These are phyloP conservation scores for Daboia siamensis DNA, from an alignment of 2,113 vertebrate species.

Conservation along the genomic window DNA sequence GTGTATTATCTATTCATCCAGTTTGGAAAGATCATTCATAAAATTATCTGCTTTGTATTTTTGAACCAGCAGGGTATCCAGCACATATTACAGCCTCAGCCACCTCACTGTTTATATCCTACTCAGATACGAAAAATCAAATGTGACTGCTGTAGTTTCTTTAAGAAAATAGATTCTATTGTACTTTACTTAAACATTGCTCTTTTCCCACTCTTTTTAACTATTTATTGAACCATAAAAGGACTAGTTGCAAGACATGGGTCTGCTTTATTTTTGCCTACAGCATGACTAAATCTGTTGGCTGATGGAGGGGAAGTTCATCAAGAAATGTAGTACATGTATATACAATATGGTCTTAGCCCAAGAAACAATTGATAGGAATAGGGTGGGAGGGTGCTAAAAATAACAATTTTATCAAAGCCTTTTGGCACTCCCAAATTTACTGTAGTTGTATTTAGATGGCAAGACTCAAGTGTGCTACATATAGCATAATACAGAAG, in stretches of 20 bases:
- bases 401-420: not conserved
- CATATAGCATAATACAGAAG: not conserved
- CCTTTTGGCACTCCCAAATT: not conserved
- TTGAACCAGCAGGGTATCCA: not conserved
- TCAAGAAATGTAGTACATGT: not conserved
- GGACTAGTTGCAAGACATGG: not conserved
- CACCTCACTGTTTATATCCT: not conserved
- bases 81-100: not conserved
- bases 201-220: not conserved
- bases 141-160: not conserved
- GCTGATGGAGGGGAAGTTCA: not conserved
- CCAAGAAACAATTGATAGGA: not conserved
- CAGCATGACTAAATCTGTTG: not conserved
- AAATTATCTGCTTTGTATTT: not conserved
- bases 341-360: not conserved
- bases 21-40: not conserved
- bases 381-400: not conserved
- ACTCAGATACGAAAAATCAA: not conserved
- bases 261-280: not conserved
- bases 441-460: not conserved
- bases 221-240: not conserved
- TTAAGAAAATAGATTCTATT: not conserved
- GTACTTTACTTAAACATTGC: not conserved
- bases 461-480: not conserved
- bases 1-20: not conserved